Conservation (phyloP, 2,113 vertebrate species). For the Emydura subglobosa region DNA sequence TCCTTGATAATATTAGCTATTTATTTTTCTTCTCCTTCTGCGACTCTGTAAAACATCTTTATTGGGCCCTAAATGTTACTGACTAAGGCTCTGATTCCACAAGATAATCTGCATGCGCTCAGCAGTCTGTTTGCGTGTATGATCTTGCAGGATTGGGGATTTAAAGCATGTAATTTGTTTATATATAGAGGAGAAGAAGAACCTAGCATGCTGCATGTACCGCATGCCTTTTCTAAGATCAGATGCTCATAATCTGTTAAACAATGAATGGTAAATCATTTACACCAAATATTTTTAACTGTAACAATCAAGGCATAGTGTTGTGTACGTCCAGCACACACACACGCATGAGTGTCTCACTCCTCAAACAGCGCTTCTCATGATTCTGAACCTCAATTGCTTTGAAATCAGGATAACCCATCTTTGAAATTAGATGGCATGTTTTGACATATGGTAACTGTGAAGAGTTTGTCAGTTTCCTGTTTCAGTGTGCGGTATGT, state of each 20-base stretch:
- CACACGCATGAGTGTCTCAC: background rate
- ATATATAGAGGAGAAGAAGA: background rate
- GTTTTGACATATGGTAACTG: constrained; percentile 56
- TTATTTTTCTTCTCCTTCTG: background rate
- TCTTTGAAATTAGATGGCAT: constrained; percentile 55
- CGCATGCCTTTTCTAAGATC: background rate
- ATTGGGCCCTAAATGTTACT: background rate
- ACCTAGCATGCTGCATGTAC: background rate
- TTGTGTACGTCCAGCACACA: background rate
- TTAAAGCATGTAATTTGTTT: background rate
- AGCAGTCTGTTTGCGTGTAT: background rate
- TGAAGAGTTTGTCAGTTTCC: constrained; percentile 36
- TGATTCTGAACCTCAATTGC: constrained; percentile 22
- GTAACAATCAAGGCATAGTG: background rate
- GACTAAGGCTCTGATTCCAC: background rate
- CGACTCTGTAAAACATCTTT: background rate
- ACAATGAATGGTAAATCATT: background rate
- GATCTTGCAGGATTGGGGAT: background rate
- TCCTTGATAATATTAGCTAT: background rate
- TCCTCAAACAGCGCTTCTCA: background rate
- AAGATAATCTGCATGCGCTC: background rate
- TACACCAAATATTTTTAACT: background rate
- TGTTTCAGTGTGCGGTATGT: constrained; percentile 45
- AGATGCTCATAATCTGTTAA: background rate
- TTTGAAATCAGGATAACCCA: constrained; percentile 21